Base-by-base conservation (phyloP, 2,888 invertebrate genomes). In the Eledone cirrhosa region DNA sequence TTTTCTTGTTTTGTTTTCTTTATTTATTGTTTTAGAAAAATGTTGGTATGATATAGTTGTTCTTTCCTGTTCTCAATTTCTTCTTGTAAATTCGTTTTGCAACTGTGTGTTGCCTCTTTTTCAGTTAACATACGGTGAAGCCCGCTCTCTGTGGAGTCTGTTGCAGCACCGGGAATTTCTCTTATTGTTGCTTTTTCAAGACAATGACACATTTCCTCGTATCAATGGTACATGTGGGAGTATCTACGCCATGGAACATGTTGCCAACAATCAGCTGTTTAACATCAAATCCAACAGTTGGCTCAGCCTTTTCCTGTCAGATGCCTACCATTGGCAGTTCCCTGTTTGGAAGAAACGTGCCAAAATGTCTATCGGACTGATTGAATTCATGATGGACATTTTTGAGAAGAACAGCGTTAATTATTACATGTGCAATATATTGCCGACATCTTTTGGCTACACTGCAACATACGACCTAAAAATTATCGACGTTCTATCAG, bases 121-220 rank as follows among this genome's bases (percentile, higher is more conserved):
- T 27, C 86, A 89, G 89, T 77, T 89, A 16, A 82, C 85, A 7
- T 84, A 84, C 77, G 88, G 86, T 27, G 89, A 89, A 80, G 87
- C 86, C 8, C 86, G 85, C 80, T 87, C 87, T 1, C 72, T 89
- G 41, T 89, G 88, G 88, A 81, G 86, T 75, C 83, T 88, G 48
- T 67, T 89, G 13, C 86, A 87, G 48, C 85, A 85, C 78, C 86
- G 84, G 33, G 86, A 87, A 80, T 89, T 88, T 82, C 84, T 86
- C 27, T 82, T 84, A 5, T 77, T 86, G n/a, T 83, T 86, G 78
- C 80, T 88, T 48, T 87, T 88, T 78, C 84, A 85, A 77, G 82
- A 84, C 48, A 84, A 83, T 77, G 78, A 83, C 27, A 81, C 84
- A 59, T 84, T 88, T 67, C 87, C 88, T 5, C n/a, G 77, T 8